These are phyloP conservation scores for Phoxinus phoxinus DNA, from an alignment of 2,113 vertebrate species.

Conservation along the genomic window DNA sequence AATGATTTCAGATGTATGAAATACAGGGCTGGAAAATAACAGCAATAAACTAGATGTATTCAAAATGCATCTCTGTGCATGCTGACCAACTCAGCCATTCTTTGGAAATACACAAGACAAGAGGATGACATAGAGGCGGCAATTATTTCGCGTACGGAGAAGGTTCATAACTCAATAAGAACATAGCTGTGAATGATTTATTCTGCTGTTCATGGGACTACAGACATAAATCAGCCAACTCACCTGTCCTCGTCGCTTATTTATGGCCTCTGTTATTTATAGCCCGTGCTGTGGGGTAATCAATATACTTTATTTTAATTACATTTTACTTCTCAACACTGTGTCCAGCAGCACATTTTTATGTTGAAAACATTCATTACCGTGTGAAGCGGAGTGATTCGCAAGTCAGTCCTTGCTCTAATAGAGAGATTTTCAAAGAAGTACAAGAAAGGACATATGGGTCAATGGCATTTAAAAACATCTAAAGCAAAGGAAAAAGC, in stretches of 20 bases:
- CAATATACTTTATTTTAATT: slow-evolving; percentile 85
- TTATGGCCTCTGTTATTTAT: slow-evolving; percentile 82
- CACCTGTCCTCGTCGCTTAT: slow-evolving; percentile 81
- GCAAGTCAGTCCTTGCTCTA: slow-evolving; percentile 49
- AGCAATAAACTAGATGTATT: slow-evolving; percentile 50
- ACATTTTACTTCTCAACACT: slow-evolving; percentile 73
- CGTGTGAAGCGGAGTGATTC: slow-evolving; percentile 50
- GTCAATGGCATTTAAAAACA: background rate
- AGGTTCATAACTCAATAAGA: slow-evolving; percentile 82
- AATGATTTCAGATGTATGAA: slow-evolving; percentile 51
- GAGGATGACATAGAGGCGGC: slow-evolving; percentile 66
- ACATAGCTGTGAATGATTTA: slow-evolving; percentile 77
- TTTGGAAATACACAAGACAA: slow-evolving; percentile 67
- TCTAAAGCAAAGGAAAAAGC: background rate
- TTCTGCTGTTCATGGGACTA: slow-evolving; percentile 66
- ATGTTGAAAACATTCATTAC: slow-evolving; percentile 78
- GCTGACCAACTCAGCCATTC: slow-evolving; percentile 58
- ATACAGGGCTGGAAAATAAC: slow-evolving; percentile 40
- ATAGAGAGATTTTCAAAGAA: slow-evolving; percentile 42
- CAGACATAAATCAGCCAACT: slow-evolving; percentile 78
- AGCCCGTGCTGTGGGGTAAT: slow-evolving; percentile 72
- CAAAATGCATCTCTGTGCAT: slow-evolving; percentile 38
- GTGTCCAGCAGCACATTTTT: slow-evolving; percentile 75
- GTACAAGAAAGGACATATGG: slow-evolving; percentile 55
- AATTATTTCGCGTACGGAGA: slow-evolving; percentile 74